Evolutionary conservation across 1,140 invertebrate species (phyloP), one percentile per base, ranked within the genome.

Genomic region (Calycopis cecrops): DNA sequence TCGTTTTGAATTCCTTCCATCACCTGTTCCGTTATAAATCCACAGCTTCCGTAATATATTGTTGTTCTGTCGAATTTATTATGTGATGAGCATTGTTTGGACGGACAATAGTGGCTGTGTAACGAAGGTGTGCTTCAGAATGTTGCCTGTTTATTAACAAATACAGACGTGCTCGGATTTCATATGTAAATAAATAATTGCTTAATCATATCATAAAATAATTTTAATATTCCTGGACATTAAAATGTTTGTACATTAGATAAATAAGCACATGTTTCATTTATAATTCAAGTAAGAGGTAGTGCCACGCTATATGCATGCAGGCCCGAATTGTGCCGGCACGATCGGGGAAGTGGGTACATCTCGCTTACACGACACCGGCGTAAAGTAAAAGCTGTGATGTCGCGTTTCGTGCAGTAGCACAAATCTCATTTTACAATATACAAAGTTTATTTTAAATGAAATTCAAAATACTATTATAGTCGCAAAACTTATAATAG

Each of bases 1-100:
- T 67, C 62, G 65, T 53, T 63, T 64, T 62, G 57, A 62, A 52
- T 58, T 52, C 60, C 57, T 63, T 62, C 63, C 66, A 58, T 71
- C 60, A 73, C 68, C 66, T 71, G 62, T 55, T 55, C 38, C 62
- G 14, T 16, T 53, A 55, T 57, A 58, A 60, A 68, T 18, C 40
- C 14, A 14, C 38, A 40, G 12, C 9, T 16, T 16, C 40, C 14
- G 12, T 9, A 44, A 16, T 9, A 44, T 14, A 16, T 44, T 16
- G 14, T 44, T 17, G 40, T 44, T 44, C 40, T 16, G 40, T 44
- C 40, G 40, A 44, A 44, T 44, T 44, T 44, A 44, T 16, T 44
- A 44, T 44, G 40, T 40, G 38, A 14, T 16, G 12, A 44, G 40
- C 40, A 44, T 44, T 44, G 40, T 44, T 44, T 16, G 9, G 40